These are phyloP conservation scores for Caranx ignobilis DNA, from an alignment of 2,113 vertebrate genomes.

Conservation along the genomic window DNA sequence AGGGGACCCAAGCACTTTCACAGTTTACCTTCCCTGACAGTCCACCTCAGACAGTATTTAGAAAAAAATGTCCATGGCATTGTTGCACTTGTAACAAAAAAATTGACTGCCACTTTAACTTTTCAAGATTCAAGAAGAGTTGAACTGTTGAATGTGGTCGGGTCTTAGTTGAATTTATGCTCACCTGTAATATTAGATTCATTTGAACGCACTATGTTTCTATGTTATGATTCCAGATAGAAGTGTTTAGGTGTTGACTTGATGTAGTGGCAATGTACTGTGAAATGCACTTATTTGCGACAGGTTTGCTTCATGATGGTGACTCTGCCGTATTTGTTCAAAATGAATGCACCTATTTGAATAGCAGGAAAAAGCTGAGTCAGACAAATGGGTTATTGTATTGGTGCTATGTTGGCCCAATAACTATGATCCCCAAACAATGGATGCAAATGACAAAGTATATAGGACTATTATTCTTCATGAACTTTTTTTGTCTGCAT, in stretches of 20 bases:
- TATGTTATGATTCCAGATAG: conserved; percentile 33
- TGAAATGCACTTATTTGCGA: conserved; percentile 53
- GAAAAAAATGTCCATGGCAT: no score
- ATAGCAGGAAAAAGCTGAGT: conserved; percentile 44
- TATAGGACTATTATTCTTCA: conserved; percentile 70
- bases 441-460: conserved; percentile 62
- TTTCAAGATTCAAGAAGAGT: not conserved
- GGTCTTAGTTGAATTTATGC: not conserved
- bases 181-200: not conserved
- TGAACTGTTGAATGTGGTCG: not conserved
- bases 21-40: no score
- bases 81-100: not conserved
- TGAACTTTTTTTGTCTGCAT: conserved; percentile 59
- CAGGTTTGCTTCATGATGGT: conserved; percentile 16
- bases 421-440: conserved; percentile 64
- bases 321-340: conserved; percentile 27
- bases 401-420: conserved; percentile 29
- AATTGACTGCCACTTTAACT: not conserved
- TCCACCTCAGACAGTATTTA: no score
- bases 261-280: conserved; percentile 52
- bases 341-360: conserved; percentile 46
- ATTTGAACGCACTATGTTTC: not conserved
- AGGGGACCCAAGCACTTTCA: no score
- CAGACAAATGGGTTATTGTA: conserved; percentile 46
- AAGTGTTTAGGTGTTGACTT: conserved; percentile 25